Evolutionary conservation across 2,113 vertebrate species (phyloP).

Genomic region (Centropristis striata): DNA sequence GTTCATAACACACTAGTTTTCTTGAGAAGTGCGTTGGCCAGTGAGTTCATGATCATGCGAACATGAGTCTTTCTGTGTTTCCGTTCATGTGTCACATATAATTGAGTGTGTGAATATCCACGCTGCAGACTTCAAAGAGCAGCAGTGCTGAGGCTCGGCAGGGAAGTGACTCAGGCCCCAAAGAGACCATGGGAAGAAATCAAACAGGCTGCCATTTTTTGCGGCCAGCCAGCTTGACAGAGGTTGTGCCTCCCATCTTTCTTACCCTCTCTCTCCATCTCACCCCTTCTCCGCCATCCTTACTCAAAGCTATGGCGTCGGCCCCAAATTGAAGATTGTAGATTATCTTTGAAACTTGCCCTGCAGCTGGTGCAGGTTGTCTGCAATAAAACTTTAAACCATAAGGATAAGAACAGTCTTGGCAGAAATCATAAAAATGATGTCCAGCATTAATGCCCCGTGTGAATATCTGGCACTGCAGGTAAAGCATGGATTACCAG

Average conservation of each 20-base stretch:
- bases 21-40: neutral
- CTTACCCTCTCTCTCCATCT: neutral
- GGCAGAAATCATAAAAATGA: constrained; percentile 48
- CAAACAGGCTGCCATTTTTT: constrained; percentile 64
- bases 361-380: constrained; percentile 36
- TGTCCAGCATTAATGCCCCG: constrained; percentile 27
- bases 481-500: constrained; percentile 27
- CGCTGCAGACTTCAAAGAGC: constrained; percentile 74
- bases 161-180: constrained; percentile 55
- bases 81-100: constrained; percentile 28
- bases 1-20: neutral
- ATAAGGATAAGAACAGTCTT: constrained; percentile 3
- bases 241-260: constrained; percentile 35
- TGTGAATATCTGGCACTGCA: constrained; percentile 13
- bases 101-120: constrained; percentile 37
- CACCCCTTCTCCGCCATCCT: neutral
- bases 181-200: constrained; percentile 72
- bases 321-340: constrained; percentile 59
- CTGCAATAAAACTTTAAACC: constrained; percentile 43
- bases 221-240: constrained; percentile 45
- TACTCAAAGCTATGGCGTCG: constrained; percentile 41
- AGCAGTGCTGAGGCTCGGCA: constrained; percentile 57
- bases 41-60: neutral
- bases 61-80: constrained; percentile 25
- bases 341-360: constrained; percentile 62